Evolutionary conservation across 1,140 invertebrate genomes (phyloP).

Genomic region (Watersipora subatra): DNA sequence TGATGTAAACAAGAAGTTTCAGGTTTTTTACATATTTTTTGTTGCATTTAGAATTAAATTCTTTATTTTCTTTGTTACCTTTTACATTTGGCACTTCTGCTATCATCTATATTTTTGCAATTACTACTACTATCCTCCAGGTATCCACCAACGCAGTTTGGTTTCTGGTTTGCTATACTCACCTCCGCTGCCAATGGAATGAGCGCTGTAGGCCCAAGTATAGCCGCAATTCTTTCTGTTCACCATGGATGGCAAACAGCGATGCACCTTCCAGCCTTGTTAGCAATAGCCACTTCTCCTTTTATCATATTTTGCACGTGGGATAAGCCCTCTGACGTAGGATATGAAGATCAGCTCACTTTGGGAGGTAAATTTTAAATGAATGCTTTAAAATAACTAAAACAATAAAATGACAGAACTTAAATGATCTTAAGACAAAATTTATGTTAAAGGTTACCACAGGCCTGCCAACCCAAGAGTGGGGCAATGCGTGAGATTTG

Average conservation of each 20-base stretch:
- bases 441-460: no score
- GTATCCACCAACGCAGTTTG: constrained; percentile 41
- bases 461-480: no score
- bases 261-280: constrained; percentile 15
- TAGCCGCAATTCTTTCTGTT: constrained; percentile 32
- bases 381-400: no score
- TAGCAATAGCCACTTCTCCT: neutral
- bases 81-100: no score
- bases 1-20: no score
- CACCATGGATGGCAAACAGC: constrained; percentile 32
- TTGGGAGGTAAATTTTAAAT: neutral
- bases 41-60: no score
- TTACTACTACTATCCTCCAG: constrained; percentile 9
- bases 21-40: no score
- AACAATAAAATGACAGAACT: no score
- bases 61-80: no score
- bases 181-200: constrained; percentile 43
- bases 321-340: neutral
- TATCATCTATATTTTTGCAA: neutral
- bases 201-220: constrained; percentile 38
- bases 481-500: no score
- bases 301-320: neutral
- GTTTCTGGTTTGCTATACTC: constrained; percentile 43
- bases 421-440: no score
- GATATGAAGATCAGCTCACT: neutral